Conservation (phyloP, 2,888 invertebrate species). For the Ennomos fuscantarius region DNA sequence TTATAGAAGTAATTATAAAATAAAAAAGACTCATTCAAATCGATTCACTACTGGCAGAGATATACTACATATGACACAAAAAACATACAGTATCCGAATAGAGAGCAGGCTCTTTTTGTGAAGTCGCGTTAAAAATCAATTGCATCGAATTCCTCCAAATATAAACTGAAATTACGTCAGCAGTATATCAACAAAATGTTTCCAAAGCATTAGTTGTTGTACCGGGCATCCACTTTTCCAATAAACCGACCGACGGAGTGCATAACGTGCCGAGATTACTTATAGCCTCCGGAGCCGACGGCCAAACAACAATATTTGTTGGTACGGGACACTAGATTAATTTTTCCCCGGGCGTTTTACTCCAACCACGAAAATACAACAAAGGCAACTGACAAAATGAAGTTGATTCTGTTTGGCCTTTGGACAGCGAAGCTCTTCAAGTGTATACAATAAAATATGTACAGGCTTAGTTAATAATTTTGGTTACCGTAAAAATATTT, state of each 20-base stretch:
- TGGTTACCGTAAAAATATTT: no score
- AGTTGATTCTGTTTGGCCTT: slow-evolving; percentile 37
- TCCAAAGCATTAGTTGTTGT: slow-evolving; percentile 52
- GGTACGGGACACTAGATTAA: slow-evolving; percentile 76
- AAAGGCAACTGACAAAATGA: slow-evolving; percentile 42
- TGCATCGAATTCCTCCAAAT: slow-evolving; percentile 16
- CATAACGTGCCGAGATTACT: slow-evolving; percentile 81
- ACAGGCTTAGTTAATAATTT: neutral
- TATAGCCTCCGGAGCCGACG: slow-evolving; percentile 67
- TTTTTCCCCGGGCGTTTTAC: slow-evolving; percentile 75
- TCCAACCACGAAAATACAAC: slow-evolving; percentile 50
- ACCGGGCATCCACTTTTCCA: slow-evolving; percentile 70
- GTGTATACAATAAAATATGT: slow-evolving; percentile 17
- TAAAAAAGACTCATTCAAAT: no score
- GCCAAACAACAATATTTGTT: slow-evolving; percentile 81
- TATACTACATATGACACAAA: no score
- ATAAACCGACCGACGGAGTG: slow-evolving; percentile 73
- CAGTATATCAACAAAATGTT: slow-evolving; percentile 47
- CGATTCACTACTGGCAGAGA: no score
- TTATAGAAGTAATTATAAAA: no score
- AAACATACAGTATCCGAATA: neutral
- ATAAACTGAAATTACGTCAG: slow-evolving; percentile 36
- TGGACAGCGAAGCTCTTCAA: slow-evolving; percentile 17
- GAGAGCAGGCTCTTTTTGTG: neutral
- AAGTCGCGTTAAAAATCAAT: slow-evolving; percentile 14